A percentile compares a stretch with the other conserved stretches of the same genome.
Evolutionary conservation across 2,113 vertebrate species (phyloP).

Genomic region (Esox niger): DNA sequence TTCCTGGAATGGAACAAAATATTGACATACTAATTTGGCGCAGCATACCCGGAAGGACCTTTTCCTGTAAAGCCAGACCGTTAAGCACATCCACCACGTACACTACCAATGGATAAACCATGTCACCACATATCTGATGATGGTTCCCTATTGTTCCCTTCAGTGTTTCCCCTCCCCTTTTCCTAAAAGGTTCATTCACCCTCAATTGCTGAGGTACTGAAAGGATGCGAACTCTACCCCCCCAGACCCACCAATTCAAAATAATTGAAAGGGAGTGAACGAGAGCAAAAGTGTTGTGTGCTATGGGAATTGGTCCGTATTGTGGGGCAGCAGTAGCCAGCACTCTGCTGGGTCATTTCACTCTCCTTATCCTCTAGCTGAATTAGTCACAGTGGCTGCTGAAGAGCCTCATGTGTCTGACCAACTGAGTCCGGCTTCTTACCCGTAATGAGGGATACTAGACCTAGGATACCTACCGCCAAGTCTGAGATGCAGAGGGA

Average conservation of each 20-base stretch:
- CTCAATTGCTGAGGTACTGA: no score
- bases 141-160: neutral
- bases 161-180: no score
- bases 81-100: neutral
- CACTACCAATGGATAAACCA: neutral
- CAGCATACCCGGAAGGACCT: neutral
- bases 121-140: neutral
- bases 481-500: neutral
- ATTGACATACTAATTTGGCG: neutral
- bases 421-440: neutral
- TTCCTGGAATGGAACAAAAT: neutral
- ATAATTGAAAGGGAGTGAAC: no score
- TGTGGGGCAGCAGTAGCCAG: neutral
- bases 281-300: neutral
- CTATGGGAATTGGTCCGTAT: neutral
- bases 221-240: no score
- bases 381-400: slow-evolving; percentile 3
- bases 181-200: no score
- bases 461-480: neutral
- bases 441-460: neutral
- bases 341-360: neutral
- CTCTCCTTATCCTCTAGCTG: neutral
- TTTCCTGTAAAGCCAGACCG: neutral
- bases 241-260: no score
- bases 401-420: neutral